phyloP scores from a whole-genome alignment of 2,113 vertebrate species.

The Conger conger region DNA sequence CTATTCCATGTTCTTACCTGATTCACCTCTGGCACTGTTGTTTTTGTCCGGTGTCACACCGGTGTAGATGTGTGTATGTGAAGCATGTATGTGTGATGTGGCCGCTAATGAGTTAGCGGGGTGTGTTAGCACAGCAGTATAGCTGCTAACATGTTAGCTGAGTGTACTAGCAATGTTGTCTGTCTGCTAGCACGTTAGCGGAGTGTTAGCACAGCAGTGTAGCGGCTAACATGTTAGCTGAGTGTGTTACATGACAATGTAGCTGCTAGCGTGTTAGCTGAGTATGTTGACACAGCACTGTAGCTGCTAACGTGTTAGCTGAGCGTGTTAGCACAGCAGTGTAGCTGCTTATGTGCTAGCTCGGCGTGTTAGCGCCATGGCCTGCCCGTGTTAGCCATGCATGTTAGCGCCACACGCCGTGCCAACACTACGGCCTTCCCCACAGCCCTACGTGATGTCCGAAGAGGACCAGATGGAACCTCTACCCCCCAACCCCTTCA shows the following conservation, averaged over 20 bases:
- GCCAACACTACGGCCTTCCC: constrained; percentile 2
- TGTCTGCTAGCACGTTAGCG: background rate
- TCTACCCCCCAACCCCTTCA: constrained; percentile 91
- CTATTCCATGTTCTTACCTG: background rate
- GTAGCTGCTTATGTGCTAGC: too few species aligned
- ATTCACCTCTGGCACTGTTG: background rate
- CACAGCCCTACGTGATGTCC: constrained; percentile 80
- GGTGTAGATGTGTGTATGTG: background rate
- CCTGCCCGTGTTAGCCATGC: background rate
- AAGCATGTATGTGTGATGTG: background rate
- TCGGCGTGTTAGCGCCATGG: too few species aligned
- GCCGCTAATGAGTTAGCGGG: background rate
- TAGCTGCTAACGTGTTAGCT: background rate
- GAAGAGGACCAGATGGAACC: constrained; percentile 80
- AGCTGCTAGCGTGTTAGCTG: too few species aligned
- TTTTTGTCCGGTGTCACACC: background rate
- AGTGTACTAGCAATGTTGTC: too few species aligned
- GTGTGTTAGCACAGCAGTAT: background rate
- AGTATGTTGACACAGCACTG: too few species aligned
- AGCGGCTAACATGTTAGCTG: background rate
- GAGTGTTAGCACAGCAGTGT: too few species aligned
- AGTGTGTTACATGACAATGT: background rate
- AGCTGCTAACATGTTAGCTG: too few species aligned
- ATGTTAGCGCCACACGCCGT: background rate
- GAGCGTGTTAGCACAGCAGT: background rate